Conservation (phyloP, 1,140 invertebrate species). For the silkworm (Bombyx mori) region DNA sequence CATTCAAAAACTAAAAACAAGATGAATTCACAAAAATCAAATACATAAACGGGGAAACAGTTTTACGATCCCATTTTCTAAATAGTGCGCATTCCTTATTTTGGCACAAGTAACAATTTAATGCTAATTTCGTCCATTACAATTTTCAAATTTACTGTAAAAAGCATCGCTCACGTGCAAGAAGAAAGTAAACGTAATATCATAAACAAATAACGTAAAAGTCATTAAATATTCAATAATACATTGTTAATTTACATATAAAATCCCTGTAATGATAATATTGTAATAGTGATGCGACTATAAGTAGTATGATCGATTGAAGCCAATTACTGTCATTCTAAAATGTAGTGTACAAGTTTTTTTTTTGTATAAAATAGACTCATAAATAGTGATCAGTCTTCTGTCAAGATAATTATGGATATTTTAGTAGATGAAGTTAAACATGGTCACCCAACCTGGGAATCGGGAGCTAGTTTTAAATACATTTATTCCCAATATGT, state of each 20-base stretch:
- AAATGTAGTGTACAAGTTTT: slow-evolving; percentile 49
- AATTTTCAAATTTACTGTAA: slow-evolving; percentile 28
- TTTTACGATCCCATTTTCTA: no score
- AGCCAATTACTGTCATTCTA: slow-evolving; percentile 46
- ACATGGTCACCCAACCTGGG: background rate
- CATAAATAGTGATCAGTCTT: slow-evolving; percentile 71
- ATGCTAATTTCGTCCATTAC: slow-evolving; percentile 28
- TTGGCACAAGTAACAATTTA: slow-evolving; percentile 55
- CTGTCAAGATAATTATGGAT: slow-evolving; percentile 39
- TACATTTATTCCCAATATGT: no score
- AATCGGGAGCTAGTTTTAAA: no score
- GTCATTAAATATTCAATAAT: slow-evolving; percentile 64
- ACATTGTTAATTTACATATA: slow-evolving; percentile 54
- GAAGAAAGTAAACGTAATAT: slow-evolving; percentile 32
- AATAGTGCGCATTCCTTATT: slow-evolving; percentile 15
- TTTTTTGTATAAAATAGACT: slow-evolving; percentile 62
- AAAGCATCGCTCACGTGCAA: slow-evolving; percentile 10
- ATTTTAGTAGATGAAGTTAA: background rate
- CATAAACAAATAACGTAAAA: slow-evolving; percentile 55
- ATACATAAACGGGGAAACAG: no score
- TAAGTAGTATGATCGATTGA: slow-evolving; percentile 17
- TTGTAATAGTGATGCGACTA: slow-evolving; percentile 66
- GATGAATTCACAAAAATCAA: no score
- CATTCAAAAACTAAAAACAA: no score
- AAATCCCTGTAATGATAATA: slow-evolving; percentile 71